Conservation (phyloP, 2,888 invertebrate genomes). For the Chaitophorus viminalis region DNA sequence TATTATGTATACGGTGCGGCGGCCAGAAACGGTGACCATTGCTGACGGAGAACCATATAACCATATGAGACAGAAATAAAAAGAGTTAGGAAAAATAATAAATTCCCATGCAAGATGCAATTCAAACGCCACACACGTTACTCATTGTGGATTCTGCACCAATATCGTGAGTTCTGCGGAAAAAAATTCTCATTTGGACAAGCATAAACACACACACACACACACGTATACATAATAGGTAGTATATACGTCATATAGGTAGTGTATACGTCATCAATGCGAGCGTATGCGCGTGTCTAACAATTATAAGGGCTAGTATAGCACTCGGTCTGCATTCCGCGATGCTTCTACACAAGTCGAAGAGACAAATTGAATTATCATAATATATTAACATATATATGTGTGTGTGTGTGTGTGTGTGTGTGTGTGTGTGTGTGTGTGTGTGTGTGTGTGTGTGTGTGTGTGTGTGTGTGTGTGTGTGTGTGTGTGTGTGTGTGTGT, state of each 20-base stretch:
- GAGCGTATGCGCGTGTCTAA: background rate
- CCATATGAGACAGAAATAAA: background rate
- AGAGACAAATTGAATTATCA: constrained; percentile 57
- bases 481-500: no score
- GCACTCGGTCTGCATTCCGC: constrained; percentile 51
- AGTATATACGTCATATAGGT: background rate
- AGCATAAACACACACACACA: no score
- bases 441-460: no score
- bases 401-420: no score
- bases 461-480: no score
- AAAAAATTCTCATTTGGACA: background rate
- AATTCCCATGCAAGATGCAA: constrained; percentile 48
- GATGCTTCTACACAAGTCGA: constrained; percentile 18
- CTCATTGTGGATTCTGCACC: constrained; percentile 60
- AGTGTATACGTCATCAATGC: background rate
- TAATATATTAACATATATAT: background rate
- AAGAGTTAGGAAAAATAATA: background rate
- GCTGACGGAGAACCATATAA: no score
- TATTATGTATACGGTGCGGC: no score
- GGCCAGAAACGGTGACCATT: no score
- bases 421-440: no score
- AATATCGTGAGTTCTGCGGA: constrained; percentile 50
- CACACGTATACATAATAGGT: no score
- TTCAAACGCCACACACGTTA: constrained; percentile 58
- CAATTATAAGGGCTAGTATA: constrained; percentile 48